These are phyloP conservation scores for Enteromius unitaeniatus DNA, from an alignment of 2,797 vertebrate species.

Conservation along the genomic window DNA sequence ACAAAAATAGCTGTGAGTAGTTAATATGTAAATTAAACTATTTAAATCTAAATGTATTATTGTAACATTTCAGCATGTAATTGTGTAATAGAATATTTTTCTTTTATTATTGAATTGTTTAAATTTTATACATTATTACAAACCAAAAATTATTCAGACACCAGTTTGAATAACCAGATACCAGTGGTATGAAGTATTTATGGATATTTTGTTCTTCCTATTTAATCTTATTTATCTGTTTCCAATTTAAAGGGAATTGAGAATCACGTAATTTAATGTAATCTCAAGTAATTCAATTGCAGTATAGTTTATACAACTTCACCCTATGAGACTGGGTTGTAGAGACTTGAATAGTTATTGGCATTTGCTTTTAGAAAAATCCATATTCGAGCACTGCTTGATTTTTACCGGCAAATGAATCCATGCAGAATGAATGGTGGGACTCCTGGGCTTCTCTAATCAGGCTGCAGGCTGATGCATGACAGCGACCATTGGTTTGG, in stretches of 20 bases:
- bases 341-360: neutral
- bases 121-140: neutral
- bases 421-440: constrained; percentile 12
- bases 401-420: neutral
- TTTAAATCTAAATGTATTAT: neutral
- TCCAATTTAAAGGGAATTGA: neutral
- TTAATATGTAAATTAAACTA: neutral
- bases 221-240: neutral
- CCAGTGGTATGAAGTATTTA: neutral
- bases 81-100: neutral
- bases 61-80: neutral
- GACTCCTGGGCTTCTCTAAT: constrained; percentile 24
- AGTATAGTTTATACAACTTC: neutral
- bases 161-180: too few relatives aligned
- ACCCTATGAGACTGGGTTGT: neutral
- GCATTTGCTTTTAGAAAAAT: constrained; percentile 7
- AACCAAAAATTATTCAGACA: too few relatives aligned
- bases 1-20: neutral
- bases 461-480: neutral
- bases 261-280: neutral
- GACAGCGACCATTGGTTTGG: constrained; percentile 8
- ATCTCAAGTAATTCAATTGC: neutral
- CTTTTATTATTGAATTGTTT: neutral
- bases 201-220: neutral
- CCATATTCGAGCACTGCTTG: neutral